These are phyloP conservation scores for Dendrophyllia cribrosa DNA, from an alignment of 64 coral and sea anemone species.

Conservation along the genomic window DNA sequence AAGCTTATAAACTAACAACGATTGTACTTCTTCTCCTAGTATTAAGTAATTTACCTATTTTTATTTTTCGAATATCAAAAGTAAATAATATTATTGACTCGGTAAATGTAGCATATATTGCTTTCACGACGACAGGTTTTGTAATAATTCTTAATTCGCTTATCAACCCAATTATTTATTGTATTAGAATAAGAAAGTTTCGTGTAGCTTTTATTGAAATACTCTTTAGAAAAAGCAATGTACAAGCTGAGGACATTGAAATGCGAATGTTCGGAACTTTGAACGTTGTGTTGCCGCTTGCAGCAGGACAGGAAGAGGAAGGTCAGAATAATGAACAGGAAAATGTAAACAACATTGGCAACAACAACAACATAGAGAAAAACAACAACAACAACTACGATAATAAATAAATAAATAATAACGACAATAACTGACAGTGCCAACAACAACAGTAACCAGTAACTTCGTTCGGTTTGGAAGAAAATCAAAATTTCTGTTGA, in stretches of 20 bases:
- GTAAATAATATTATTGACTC: background rate
- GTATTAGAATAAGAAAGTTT: background rate
- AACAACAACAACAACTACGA: no score
- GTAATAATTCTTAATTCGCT: background rate
- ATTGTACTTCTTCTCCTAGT: background rate
- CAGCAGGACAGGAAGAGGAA: background rate
- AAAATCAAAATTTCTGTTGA: no score
- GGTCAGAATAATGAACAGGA: background rate
- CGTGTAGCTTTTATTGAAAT: background rate
- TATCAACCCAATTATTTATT: background rate
- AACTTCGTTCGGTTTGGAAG: no score
- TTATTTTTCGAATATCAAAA: background rate
- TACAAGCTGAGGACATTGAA: background rate
- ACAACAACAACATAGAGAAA: background rate
- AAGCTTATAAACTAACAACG: background rate
- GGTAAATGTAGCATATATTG: background rate
- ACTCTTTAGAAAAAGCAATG: background rate
- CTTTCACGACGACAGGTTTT: background rate
- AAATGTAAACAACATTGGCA: background rate
- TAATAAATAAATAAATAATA: no score
- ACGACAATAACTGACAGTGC: no score
- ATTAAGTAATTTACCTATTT: background rate
- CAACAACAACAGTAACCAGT: background rate
- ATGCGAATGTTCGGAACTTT: background rate
- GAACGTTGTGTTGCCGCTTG: no score